Evolutionary conservation across 2,888 invertebrate species (phyloP).

Genomic region (Scaptomyza reducta): DNA sequence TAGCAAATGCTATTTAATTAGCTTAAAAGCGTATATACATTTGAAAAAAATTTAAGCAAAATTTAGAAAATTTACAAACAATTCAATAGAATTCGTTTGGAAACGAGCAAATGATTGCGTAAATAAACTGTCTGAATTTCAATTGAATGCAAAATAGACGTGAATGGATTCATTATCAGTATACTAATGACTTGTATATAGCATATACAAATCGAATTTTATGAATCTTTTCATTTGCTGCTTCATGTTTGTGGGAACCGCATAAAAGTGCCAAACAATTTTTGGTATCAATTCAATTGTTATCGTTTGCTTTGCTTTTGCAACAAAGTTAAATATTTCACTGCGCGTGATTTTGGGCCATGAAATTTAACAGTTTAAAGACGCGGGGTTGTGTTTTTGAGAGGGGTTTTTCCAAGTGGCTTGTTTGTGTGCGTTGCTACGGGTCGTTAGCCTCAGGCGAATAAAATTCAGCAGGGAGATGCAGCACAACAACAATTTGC

Average conservation of each 20-base stretch:
- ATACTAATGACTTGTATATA: constrained; percentile 24
- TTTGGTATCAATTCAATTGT: constrained; percentile 57
- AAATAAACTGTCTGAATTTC: constrained; percentile 19
- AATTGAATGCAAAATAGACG: constrained; percentile 17
- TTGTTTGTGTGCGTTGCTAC: constrained; percentile 49
- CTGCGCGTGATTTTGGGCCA: constrained; percentile 31
- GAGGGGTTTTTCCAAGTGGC: constrained; percentile 26
- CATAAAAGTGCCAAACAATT: constrained; percentile 39
- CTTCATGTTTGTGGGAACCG: constrained; percentile 12
- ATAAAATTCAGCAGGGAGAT: constrained; percentile 26
- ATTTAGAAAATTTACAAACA: constrained; percentile 6
- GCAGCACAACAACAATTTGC: constrained; percentile 54
- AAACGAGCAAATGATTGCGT: constrained; percentile 6
- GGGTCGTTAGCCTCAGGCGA: constrained; percentile 56
- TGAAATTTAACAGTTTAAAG: constrained; percentile 34
- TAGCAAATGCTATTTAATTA: too few species aligned
- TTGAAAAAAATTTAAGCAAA: background rate
- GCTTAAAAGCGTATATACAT: too few species aligned
- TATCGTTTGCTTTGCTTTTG: too few species aligned
- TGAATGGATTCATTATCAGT: constrained; percentile 46
- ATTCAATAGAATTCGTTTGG: background rate
- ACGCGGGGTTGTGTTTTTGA: background rate
- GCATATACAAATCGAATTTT: constrained; percentile 24
- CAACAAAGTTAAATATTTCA: constrained; percentile 37
- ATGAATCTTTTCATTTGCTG: constrained; percentile 8